These are phyloP conservation scores for Botrylloides violaceus DNA, from an alignment of 23 tunicate species.

Conservation along the genomic window DNA sequence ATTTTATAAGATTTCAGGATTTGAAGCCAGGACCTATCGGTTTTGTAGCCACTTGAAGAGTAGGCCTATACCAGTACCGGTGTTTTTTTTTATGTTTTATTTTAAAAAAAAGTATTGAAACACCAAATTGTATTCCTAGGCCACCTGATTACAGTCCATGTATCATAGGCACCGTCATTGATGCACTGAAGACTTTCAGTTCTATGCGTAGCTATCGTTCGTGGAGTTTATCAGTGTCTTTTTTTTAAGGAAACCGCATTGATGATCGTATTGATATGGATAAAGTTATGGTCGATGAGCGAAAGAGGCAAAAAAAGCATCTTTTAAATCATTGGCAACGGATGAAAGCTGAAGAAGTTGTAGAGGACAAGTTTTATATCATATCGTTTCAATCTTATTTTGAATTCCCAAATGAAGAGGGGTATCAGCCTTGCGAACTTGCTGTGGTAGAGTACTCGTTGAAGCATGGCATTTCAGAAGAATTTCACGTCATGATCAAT, in stretches of 20 bases:
- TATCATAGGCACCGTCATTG: too few relatives aligned
- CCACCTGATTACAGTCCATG: too few relatives aligned
- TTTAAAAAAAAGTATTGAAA: too few relatives aligned
- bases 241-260: not conserved
- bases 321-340: constrained; percentile 3
- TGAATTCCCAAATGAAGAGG: constrained; percentile 88
- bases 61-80: too few relatives aligned
- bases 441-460: constrained; percentile 66
- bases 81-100: too few relatives aligned
- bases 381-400: constrained; percentile 71
- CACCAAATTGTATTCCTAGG: too few relatives aligned
- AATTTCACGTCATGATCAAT: constrained; percentile 69
- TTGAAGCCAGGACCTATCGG: too few relatives aligned
- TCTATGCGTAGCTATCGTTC: too few relatives aligned
- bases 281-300: not conserved
- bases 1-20: too few relatives aligned
- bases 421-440: constrained; percentile 87
- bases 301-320: not conserved
- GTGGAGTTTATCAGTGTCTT: too few relatives aligned
- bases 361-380: constrained; percentile 46
- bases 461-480: constrained; percentile 37
- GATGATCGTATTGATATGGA: constrained; percentile 44
- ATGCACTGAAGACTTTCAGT: too few relatives aligned
- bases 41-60: too few relatives aligned
- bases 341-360: constrained; percentile 10